These are phyloP conservation scores for Beaufortia kweichowensis DNA, from an alignment of 2,113 vertebrate genomes.

Conservation along the genomic window DNA sequence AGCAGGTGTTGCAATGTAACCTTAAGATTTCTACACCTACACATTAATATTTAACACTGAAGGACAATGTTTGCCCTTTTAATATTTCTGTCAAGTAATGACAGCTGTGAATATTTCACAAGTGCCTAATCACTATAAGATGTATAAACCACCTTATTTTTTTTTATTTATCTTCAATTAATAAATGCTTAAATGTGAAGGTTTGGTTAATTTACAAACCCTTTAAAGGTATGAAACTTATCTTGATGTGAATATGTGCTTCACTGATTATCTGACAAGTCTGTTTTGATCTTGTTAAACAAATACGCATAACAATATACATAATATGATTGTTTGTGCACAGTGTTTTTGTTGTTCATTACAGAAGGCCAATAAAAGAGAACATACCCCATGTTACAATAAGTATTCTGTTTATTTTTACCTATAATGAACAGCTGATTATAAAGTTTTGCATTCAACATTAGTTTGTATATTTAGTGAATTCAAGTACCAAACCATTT, in stretches of 20 bases:
- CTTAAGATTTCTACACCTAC: neutral
- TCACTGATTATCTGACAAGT: neutral
- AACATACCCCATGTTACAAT: neutral
- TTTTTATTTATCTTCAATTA: too few relatives aligned
- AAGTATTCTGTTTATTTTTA: neutral
- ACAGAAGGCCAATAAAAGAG: neutral
- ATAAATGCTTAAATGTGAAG: neutral
- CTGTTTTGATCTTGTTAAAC: too few relatives aligned
- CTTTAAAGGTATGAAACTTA: too few relatives aligned
- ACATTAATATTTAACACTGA: neutral
- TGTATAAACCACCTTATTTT: too few relatives aligned
- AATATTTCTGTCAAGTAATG: neutral
- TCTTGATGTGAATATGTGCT: neutral
- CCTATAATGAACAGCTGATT: neutral
- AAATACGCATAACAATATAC: too few relatives aligned
- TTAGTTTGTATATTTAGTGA: neutral
- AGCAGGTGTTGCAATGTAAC: neutral
- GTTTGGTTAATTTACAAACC: neutral
- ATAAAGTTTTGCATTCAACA: neutral
- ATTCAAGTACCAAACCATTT: neutral
- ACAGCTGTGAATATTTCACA: conserved; percentile 25
- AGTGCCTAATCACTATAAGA: too few relatives aligned
- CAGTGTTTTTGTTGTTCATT: neutral
- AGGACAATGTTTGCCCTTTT: neutral
- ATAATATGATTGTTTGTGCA: too few relatives aligned